These are phyloP conservation scores for Drosophila kokeensis DNA, from an alignment of 2,888 invertebrate species.

Conservation along the genomic window DNA sequence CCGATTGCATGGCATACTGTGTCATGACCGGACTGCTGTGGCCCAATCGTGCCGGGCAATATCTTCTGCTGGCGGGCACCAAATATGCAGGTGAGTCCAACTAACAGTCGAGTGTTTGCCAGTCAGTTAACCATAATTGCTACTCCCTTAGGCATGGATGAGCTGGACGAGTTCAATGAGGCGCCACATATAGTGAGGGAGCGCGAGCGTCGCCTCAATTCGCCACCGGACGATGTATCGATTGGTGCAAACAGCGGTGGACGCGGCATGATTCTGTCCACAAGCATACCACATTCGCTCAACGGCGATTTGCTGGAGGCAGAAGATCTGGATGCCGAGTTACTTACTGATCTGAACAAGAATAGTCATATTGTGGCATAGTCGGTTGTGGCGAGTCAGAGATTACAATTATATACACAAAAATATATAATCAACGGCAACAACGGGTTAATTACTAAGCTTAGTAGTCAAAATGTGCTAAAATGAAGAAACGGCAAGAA, in stretches of 20 bases:
- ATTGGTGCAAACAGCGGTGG: slow-evolving; percentile 63
- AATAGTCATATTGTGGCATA: slow-evolving; percentile 85
- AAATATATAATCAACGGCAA: slow-evolving; percentile 29
- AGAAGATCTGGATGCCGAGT: slow-evolving; percentile 83
- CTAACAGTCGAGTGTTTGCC: background rate
- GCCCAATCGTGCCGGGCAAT: slow-evolving; percentile 97
- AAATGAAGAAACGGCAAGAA: slow-evolving; percentile 54
- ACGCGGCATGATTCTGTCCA: slow-evolving; percentile 71
- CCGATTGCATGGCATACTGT: slow-evolving; percentile 97
- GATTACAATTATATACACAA: slow-evolving; percentile 7
- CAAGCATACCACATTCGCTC: slow-evolving; percentile 74
- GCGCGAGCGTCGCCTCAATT: slow-evolving; percentile 82
- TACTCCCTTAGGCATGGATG: slow-evolving; percentile 88
- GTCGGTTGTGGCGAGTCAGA: slow-evolving; percentile 28
- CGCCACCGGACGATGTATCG: slow-evolving; percentile 79
- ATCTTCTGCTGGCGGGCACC: slow-evolving; percentile 91
- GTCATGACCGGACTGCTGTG: slow-evolving; percentile 98
- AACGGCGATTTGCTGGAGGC: slow-evolving; percentile 84
- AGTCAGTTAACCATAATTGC: background rate
- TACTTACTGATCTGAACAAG: slow-evolving; percentile 85
- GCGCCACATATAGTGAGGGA: slow-evolving; percentile 92
- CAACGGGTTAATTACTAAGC: slow-evolving; percentile 76
- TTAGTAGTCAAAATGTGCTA: slow-evolving; percentile 74
- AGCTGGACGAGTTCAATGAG: slow-evolving; percentile 95
- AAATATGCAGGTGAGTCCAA: slow-evolving; percentile 87